Conservation (phyloP, 2,113 vertebrate genomes). For the Phaethon lepturus region DNA sequence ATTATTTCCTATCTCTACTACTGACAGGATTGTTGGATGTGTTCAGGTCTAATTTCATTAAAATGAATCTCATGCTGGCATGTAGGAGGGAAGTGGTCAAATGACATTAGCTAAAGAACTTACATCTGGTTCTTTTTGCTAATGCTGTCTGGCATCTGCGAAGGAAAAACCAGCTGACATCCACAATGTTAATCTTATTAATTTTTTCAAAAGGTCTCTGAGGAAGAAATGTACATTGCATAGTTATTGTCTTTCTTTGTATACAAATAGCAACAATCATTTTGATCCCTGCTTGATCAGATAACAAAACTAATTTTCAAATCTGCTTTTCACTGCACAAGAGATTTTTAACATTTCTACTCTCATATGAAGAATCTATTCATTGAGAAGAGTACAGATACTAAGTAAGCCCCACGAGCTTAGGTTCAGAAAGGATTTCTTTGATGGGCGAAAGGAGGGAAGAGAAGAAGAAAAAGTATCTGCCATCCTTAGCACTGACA, state of each 20-base stretch:
- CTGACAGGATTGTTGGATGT: neutral
- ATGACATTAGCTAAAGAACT: slow-evolving; percentile 46
- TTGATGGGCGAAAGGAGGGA: neutral
- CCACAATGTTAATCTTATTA: slow-evolving; percentile 10
- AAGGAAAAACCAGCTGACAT: slow-evolving; percentile 18
- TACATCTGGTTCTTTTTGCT: neutral
- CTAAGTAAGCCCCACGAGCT: neutral
- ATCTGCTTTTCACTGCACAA: neutral
- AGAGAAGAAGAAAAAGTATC: neutral
- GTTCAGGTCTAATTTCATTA: slow-evolving; percentile 60
- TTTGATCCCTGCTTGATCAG: slow-evolving; percentile 13
- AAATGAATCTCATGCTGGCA: neutral
- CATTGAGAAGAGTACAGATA: neutral
- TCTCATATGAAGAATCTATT: neutral
- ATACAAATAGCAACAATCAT: neutral
- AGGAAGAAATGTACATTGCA: neutral
- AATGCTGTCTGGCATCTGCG: slow-evolving; percentile 32
- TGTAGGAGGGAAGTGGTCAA: neutral
- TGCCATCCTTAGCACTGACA: neutral
- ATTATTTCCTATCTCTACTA: slow-evolving; percentile 16
- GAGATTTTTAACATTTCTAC: neutral
- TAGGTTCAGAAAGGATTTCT: neutral
- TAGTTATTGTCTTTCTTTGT: neutral
- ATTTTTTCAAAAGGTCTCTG: neutral
- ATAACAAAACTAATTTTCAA: neutral